Conservation (phyloP, 2,113 vertebrate genomes). For the Sialia sialis region DNA sequence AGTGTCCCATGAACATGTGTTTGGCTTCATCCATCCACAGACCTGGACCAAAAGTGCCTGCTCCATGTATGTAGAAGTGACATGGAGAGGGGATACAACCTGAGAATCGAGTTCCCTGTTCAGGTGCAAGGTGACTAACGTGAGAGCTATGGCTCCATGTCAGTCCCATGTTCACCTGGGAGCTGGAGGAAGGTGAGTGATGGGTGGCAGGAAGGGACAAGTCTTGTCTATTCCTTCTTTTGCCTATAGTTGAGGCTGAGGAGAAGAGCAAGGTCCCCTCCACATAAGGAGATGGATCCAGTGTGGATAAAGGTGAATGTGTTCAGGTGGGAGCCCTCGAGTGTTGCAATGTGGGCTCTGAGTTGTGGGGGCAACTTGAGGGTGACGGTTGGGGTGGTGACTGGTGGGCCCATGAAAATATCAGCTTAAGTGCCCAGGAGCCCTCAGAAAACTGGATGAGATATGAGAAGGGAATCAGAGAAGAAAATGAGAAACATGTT, state of each 20-base stretch:
- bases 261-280: neutral
- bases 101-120: neutral
- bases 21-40: neutral
- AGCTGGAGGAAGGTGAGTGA: neutral
- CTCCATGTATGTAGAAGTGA: neutral
- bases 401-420: neutral
- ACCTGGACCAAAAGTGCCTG: neutral
- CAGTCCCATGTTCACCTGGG: neutral
- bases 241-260: neutral
- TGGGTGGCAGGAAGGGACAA: neutral
- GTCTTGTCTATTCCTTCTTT: neutral
- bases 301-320: no score
- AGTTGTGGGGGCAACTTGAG: neutral
- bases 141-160: neutral
- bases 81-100: accelerated
- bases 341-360: neutral
- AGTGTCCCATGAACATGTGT: accelerated
- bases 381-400: neutral
- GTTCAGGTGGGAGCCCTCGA: neutral
- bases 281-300: accelerated
- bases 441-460: neutral
- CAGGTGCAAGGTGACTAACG: accelerated
- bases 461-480: neutral
- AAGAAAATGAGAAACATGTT: neutral
- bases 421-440: neutral